Evolutionary conservation across 1,140 invertebrate species (phyloP).

Genomic region (Ooceraea biroi): DNA sequence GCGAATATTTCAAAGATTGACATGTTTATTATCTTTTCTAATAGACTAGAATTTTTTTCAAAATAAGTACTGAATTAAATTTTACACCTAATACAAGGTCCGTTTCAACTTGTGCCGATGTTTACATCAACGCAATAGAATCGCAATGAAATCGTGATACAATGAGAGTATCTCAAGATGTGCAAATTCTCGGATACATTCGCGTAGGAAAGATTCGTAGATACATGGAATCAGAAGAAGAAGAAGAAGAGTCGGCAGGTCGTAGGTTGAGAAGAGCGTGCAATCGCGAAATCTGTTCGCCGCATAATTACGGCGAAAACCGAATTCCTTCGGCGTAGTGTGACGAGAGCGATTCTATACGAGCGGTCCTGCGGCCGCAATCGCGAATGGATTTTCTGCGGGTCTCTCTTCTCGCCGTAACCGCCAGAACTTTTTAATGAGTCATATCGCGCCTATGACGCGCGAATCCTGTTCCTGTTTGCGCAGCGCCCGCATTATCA

Average conservation of each 20-base stretch:
- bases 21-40: too few species aligned
- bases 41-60: too few species aligned
- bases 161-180: background rate
- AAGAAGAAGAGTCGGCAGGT: background rate
- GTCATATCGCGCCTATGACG: slow-evolving; percentile 64
- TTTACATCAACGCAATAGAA: background rate
- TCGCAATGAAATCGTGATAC: background rate
- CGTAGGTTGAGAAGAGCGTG: background rate
- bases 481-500: slow-evolving; percentile 71
- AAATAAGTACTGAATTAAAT: too few species aligned
- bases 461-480: slow-evolving; percentile 61
- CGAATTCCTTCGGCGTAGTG: background rate
- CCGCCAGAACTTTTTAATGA: slow-evolving; percentile 39
- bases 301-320: background rate
- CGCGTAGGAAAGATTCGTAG: too few species aligned
- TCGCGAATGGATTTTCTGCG: background rate
- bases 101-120: background rate
- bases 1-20: too few species aligned
- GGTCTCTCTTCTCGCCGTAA: background rate
- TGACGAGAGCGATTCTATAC: background rate
- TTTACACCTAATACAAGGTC: too few species aligned
- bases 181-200: background rate
- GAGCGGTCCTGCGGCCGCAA: background rate
- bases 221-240: background rate
- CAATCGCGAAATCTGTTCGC: background rate